A percentile compares a stretch with the other conserved stretches of the same genome.
These are phyloP conservation scores for Eupithecia insigniata DNA, from an alignment of 2,888 invertebrate species.

Conservation along the genomic window DNA sequence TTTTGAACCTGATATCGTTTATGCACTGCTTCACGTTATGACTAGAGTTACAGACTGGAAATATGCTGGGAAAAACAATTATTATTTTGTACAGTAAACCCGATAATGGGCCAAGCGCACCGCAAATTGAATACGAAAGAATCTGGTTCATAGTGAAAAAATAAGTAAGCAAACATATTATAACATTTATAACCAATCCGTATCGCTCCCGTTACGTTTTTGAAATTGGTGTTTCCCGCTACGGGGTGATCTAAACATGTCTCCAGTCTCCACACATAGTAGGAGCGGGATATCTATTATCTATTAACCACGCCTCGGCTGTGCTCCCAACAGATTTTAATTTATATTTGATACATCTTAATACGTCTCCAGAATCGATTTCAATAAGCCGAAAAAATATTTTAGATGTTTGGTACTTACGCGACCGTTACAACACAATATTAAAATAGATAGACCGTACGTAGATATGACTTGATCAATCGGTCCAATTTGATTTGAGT, in stretches of 20 bases:
- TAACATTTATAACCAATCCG: background rate
- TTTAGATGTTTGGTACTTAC: constrained; percentile 13
- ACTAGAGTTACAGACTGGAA: too few species aligned
- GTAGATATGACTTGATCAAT: background rate
- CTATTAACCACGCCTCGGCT: constrained; percentile 64
- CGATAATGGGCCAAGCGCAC: background rate
- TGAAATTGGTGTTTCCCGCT: background rate
- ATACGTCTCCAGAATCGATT: constrained; percentile 28
- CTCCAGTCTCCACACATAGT: constrained; percentile 45
- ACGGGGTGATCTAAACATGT: constrained; percentile 21
- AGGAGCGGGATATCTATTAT: constrained; percentile 71
- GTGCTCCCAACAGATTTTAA: constrained; percentile 34
- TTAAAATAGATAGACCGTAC: background rate
- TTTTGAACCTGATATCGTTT: background rate
- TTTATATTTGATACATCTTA: constrained; percentile 35
- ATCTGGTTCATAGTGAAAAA: background rate
- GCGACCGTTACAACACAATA: background rate
- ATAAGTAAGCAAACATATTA: background rate
- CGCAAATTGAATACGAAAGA: background rate
- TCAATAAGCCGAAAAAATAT: constrained; percentile 30
- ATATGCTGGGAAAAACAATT: background rate
- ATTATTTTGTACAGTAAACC: background rate
- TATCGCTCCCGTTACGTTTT: background rate
- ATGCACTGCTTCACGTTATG: background rate
- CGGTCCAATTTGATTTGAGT: background rate